A percentile compares a stretch with the other conserved stretches of the same genome.
Conservation (phyloP, 1,140 invertebrate genomes). For the Drosophila subobscura region DNA sequence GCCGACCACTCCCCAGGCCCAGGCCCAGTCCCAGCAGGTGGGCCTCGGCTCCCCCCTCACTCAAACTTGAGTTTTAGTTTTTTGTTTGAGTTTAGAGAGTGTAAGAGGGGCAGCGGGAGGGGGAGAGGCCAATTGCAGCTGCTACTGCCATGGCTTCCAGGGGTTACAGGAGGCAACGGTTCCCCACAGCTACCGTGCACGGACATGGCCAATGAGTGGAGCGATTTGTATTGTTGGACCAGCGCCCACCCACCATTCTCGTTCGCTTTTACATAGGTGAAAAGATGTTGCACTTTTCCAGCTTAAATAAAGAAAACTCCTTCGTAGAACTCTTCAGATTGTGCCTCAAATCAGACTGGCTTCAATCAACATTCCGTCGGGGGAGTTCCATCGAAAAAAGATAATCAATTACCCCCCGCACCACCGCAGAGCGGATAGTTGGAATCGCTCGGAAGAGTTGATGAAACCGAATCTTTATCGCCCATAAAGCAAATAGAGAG, state of each 20-base stretch:
- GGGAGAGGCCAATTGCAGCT: constrained; percentile 34
- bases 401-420: no score
- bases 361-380: no score
- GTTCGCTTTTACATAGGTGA: neutral
- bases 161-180: no score
- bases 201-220: constrained; percentile 30
- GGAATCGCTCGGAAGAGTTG: neutral
- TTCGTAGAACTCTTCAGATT: no score
- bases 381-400: no score
- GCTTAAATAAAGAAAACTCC: no score
- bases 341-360: no score
- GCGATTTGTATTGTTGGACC: constrained; percentile 48
- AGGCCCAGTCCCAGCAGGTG: constrained; percentile 13
- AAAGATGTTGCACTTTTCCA: no score
- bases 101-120: neutral
- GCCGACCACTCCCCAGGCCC: neutral
- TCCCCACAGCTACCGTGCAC: no score
- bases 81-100: no score
- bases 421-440: neutral
- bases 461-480: constrained; percentile 56
- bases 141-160: constrained; percentile 42
- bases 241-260: neutral
- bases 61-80: constrained; percentile 19
- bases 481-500: constrained; percentile 34
- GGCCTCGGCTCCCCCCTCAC: neutral